Evolutionary conservation across 2,797 vertebrate species (phyloP).

Genomic region (Knipowitschia caucasica): DNA sequence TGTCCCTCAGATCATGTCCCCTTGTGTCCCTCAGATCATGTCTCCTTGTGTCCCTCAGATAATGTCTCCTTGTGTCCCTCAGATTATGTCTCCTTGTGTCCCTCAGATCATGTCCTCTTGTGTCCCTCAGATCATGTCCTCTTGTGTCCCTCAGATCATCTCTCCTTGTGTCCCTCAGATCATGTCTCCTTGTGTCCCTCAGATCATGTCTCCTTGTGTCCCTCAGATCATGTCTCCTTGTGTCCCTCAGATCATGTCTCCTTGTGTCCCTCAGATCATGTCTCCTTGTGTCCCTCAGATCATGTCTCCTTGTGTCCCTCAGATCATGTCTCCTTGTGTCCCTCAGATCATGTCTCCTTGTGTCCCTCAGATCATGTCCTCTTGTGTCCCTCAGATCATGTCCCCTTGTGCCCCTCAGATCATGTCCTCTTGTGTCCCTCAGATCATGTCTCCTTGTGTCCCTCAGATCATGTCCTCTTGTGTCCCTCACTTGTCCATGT

Average conservation of each 20-base stretch:
- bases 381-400: constrained; percentile 78
- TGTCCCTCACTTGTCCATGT: no score
- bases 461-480: constrained; percentile 90
- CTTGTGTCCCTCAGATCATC: no score
- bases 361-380: neutral
- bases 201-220: constrained; percentile 91
- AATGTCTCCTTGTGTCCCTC: no score
- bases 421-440: constrained; percentile 71
- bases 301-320: constrained; percentile 82
- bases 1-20: constrained; percentile 87
- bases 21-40: constrained; percentile 37
- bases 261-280: constrained; percentile 37
- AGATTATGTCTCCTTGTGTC: no score
- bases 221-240: neutral
- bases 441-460: neutral
- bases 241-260: constrained; percentile 87
- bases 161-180: neutral
- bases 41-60: constrained; percentile 67
- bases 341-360: constrained; percentile 92
- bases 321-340: neutral
- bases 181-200: constrained; percentile 4
- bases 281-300: constrained; percentile 67
- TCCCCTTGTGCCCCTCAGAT: constrained; percentile 96
- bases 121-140: constrained; percentile 86
- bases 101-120: neutral